phyloP scores from a whole-genome alignment of 2,113 vertebrate genomes.

The Salvelinus sp. region DNA sequence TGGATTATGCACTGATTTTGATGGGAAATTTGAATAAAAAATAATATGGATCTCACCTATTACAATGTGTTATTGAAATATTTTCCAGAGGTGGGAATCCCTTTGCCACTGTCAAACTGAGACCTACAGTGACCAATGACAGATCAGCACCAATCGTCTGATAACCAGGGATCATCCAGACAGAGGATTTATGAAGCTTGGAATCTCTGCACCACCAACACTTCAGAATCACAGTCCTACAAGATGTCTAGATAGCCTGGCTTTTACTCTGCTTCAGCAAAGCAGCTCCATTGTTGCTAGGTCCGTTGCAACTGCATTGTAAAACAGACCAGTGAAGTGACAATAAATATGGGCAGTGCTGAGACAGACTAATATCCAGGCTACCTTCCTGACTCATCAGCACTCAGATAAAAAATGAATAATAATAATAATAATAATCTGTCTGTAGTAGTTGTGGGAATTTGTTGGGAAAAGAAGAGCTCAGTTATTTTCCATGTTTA shows the following conservation, averaged over 20 bases:
- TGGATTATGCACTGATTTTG: not conserved
- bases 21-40: not conserved
- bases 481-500: slow-evolving; percentile 23
- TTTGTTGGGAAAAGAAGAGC: slow-evolving; percentile 38
- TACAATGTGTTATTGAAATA: too few species aligned
- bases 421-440: not conserved
- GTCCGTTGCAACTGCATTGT: too few species aligned
- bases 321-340: not conserved
- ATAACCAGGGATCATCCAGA: slow-evolving; percentile 35
- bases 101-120: slow-evolving; percentile 90
- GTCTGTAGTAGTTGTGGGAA: slow-evolving; percentile 44
- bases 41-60: not conserved
- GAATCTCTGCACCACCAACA: not conserved
- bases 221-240: not conserved
- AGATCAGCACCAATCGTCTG: slow-evolving; percentile 88
- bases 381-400: slow-evolving; percentile 53
- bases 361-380: slow-evolving; percentile 26
- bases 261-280: slow-evolving; percentile 33
- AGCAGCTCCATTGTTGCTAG: slow-evolving; percentile 7
- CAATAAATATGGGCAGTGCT: slow-evolving; percentile 9
- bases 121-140: slow-evolving; percentile 93
- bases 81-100: slow-evolving; percentile 89
- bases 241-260: slow-evolving; percentile 45
- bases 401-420: slow-evolving; percentile 7
- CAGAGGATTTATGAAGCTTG: not conserved